Conservation (phyloP, 2,797 vertebrate species). For the Lepilemur ruficaudatus region DNA sequence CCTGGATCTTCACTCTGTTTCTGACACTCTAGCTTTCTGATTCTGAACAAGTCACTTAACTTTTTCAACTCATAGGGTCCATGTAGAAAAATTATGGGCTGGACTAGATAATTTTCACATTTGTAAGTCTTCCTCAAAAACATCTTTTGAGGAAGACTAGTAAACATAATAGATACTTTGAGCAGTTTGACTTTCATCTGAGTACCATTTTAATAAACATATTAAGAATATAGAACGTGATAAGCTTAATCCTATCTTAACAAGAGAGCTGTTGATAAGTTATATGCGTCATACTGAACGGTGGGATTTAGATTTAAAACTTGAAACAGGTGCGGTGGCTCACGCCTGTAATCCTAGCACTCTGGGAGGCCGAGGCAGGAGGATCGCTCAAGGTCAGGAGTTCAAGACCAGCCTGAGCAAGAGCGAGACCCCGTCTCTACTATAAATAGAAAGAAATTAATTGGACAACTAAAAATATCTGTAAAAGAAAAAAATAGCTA, state of each 20-base stretch:
- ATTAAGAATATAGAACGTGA: not conserved
- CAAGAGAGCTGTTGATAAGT: not conserved
- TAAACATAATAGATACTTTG: not conserved
- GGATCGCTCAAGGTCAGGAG: too few relatives aligned
- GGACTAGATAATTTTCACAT: not conserved
- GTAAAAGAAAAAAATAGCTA: too few relatives aligned
- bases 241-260: not conserved
- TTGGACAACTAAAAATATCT: too few relatives aligned
- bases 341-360: too few relatives aligned
- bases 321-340: too few relatives aligned
- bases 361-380: too few relatives aligned
- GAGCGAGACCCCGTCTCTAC: too few relatives aligned
- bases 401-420: too few relatives aligned
- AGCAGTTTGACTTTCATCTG: not conserved
- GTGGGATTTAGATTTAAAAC: constrained; percentile 23
- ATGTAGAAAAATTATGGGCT: not conserved
- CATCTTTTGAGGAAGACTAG: not conserved
- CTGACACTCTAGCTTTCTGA: not conserved
- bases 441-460: too few relatives aligned
- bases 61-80: not conserved
- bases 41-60: not conserved
- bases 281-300: not conserved
- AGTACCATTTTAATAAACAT: not conserved
- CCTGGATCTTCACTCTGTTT: not conserved
- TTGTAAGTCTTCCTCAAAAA: constrained; percentile 24